Evolutionary conservation across 2,113 vertebrate genomes (phyloP), one percentile per base, ranked within the genome.

Genomic region (Mirza zaza): DNA sequence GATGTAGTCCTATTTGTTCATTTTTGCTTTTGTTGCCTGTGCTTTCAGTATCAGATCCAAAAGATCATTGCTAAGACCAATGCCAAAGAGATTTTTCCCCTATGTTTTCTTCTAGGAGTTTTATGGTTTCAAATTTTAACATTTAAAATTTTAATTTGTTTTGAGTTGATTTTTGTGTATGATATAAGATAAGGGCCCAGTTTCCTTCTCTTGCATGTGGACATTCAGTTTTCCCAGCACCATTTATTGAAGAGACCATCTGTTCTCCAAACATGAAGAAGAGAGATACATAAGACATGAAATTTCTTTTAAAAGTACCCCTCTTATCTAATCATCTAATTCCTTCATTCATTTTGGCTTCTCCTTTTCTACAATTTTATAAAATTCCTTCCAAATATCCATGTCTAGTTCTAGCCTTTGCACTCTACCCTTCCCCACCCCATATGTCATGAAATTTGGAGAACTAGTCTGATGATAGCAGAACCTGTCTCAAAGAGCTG

Each of bases 351-450:
- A 27, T 25, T 90, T 50, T 80, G 32, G n/a, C 42, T 90, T 96
- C 21, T 76, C 59, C 63, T 91, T 95, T 73, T 93, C 68, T 80
- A 48, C 15, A 87, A 11, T 87, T 90, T 93, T 55, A 90, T 68
- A 73, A 39, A 83, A 79, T 89, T 94, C 36, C 34, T 17, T 45
- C 80, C 14, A 86, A 76, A 76, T 1, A 4, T 91, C 14, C 17
- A 52, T 25, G 9, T 79, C 20, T 25, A 39, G 4, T 55, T 71
- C n/a, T 86, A 79, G 25, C 11, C n/a, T 91, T 42, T 67, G 20
- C 71, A 1, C 2, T 48, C 59, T 57, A 5, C 11, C 20, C 55
- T 75, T 90, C 34, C 29, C 36, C 45, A 45, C 45, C 1, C 3
- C 17, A 45, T 39, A n/a, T 83, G 20, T 87, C 57, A 75, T 25